Evolutionary conservation across 2,888 invertebrate species (phyloP).

Genomic region (Lepeophtheirus nordmannii): DNA sequence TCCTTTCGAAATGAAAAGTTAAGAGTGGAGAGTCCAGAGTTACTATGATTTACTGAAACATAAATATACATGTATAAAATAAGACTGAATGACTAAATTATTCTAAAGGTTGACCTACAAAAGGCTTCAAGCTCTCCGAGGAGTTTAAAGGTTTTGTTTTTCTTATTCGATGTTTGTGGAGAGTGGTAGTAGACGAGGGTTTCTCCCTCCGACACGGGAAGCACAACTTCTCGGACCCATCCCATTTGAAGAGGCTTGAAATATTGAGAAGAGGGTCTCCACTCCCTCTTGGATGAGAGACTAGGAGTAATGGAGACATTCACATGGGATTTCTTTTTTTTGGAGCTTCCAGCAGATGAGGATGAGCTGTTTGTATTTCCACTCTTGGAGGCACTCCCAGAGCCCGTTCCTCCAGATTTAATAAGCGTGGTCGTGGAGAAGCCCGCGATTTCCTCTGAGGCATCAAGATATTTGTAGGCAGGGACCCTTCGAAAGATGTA

Average conservation of each 20-base stretch:
- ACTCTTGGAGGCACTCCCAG: too few relatives aligned
- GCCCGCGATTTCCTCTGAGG: neutral
- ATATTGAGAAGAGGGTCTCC: slow-evolving; percentile 7
- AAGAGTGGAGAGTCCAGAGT: neutral
- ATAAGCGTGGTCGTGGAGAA: slow-evolving; percentile 1
- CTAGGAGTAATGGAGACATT: slow-evolving; percentile 1
- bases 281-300: slow-evolving; percentile 1
- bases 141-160: neutral
- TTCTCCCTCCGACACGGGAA: neutral
- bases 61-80: neutral
- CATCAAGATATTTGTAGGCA: neutral
- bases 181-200: slow-evolving; percentile 12
- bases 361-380: too few relatives aligned
- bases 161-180: neutral
- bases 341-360: too few relatives aligned
- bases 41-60: neutral
- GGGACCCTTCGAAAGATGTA: neutral
- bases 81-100: too few relatives aligned
- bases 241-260: slow-evolving; percentile 13
- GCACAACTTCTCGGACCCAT: slow-evolving; percentile 9
- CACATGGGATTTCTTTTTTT: neutral
- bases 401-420: neutral
- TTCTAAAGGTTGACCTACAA: neutral
- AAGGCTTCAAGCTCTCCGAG: neutral
- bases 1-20: slow-evolving; percentile 18